Conservation (phyloP, 2,113 vertebrate genomes). For the Maylandia zebra region DNA sequence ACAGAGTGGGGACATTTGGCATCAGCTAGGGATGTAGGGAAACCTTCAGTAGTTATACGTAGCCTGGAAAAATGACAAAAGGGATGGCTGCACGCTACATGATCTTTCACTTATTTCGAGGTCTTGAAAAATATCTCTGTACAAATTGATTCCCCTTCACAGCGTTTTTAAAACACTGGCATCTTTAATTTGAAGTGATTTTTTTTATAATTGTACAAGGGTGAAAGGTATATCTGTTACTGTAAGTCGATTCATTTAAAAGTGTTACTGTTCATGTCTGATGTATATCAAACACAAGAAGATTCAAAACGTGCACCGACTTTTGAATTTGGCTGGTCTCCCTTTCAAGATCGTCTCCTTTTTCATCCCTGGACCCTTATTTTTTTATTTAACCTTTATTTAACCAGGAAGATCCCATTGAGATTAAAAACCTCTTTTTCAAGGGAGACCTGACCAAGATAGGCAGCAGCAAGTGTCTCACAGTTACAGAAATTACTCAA, state of each 20-base stretch:
- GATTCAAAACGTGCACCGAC: fast-evolving
- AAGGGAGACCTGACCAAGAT: not conserved
- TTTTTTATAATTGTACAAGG: not conserved
- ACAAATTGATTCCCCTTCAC: not conserved
- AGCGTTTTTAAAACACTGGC: not conserved
- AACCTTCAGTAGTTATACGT: constrained; percentile 1
- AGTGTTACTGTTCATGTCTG: not conserved
- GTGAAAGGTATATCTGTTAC: not conserved
- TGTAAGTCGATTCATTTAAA: not conserved
- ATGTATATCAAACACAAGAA: not conserved
- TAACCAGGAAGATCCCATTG: not conserved
- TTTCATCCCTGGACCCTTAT: not conserved
- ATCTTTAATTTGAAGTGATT: not conserved
- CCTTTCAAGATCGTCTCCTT: not conserved
- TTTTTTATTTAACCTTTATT: not conserved
- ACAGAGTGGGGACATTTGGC: constrained; percentile 33
- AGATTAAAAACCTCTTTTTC: not conserved
- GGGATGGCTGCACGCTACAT: not conserved
- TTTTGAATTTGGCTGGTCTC: not conserved
- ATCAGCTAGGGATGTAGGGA: not conserved
- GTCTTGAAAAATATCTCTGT: not conserved
- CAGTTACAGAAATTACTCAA: not conserved
- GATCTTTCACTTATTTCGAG: not conserved
- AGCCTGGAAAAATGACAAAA: not conserved
- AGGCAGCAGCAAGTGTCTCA: not conserved